A percentile compares a stretch with the other conserved stretches of the same genome.
These are phyloP conservation scores for Lordiphosa andalusiaca DNA, from an alignment of 2,888 invertebrate species.

Conservation along the genomic window DNA sequence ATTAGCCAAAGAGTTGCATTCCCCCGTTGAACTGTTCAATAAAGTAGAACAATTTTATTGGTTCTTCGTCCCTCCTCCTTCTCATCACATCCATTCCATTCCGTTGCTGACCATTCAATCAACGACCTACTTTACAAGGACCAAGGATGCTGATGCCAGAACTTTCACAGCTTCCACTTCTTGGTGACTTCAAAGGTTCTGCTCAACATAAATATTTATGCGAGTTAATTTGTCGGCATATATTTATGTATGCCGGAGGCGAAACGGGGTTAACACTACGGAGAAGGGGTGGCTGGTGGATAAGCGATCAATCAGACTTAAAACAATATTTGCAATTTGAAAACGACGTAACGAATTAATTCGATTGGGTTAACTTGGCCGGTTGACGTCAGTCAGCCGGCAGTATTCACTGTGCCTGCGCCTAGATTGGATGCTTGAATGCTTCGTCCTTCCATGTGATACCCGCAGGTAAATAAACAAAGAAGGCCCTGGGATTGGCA, in stretches of 20 bases:
- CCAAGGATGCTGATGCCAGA: slow-evolving; percentile 8
- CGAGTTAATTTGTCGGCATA: slow-evolving; percentile 63
- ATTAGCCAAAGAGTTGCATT: slow-evolving; percentile 27
- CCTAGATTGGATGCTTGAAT: slow-evolving; percentile 18
- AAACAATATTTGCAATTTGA: slow-evolving; percentile 66
- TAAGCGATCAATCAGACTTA: slow-evolving; percentile 54
- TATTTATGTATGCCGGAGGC: slow-evolving; percentile 6
- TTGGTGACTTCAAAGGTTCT: slow-evolving; percentile 34
- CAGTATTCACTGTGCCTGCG: slow-evolving; percentile 19
- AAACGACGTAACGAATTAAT: slow-evolving; percentile 46
- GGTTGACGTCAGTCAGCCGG: slow-evolving; percentile 20
- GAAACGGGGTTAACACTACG: not conserved
- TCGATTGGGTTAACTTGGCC: slow-evolving; percentile 26
- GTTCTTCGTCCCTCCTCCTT: not conserved
- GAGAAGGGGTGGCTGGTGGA: not conserved
- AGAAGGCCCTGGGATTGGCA: slow-evolving; percentile 20
- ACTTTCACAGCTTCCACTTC: slow-evolving; percentile 20
- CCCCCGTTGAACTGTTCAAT: slow-evolving; percentile 18
- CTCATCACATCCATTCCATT: not conserved
- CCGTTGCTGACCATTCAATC: slow-evolving; percentile 6
- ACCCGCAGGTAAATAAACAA: slow-evolving; percentile 44
- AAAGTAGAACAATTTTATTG: slow-evolving; percentile 19
- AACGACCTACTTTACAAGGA: slow-evolving; percentile 45
- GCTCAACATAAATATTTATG: slow-evolving; percentile 64
- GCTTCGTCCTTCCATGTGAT: slow-evolving; percentile 23